A percentile compares a stretch with the other conserved stretches of the same genome.
Evolutionary conservation across 2,888 invertebrate species (phyloP).

Genomic region (Drosophila helvetica): DNA sequence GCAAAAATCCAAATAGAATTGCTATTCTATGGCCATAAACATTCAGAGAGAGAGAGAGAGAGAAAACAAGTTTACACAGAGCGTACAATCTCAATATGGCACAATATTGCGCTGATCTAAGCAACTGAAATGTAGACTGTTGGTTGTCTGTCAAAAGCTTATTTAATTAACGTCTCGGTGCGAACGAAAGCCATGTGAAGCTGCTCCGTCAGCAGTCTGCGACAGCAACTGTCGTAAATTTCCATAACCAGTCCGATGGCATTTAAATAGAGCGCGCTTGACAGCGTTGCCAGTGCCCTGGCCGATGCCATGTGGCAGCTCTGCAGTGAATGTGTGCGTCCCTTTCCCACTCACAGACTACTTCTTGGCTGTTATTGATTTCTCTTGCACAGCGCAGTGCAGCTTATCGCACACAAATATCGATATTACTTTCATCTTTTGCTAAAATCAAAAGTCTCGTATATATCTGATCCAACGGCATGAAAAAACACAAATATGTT

Average conservation of each 20-base stretch:
- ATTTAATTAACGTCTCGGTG: constrained; percentile 67
- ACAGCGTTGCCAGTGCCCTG: constrained; percentile 4
- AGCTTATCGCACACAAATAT: no score
- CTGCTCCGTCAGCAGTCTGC: constrained; percentile 29
- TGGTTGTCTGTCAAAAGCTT: constrained; percentile 60
- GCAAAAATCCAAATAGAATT: constrained; percentile 39
- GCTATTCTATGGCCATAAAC: constrained; percentile 43
- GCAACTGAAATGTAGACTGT: constrained; percentile 40
- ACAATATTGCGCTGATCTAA: constrained; percentile 63
- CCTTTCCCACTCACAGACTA: no score
- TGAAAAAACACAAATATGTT: no score
- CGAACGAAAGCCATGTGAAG: constrained; percentile 48
- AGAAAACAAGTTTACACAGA: constrained; percentile 64
- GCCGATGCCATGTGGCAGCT: background rate
- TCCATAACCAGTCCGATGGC: constrained; percentile 9
- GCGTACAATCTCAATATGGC: constrained; percentile 12
- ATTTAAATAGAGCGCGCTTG: constrained; percentile 1
- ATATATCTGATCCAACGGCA: no score
- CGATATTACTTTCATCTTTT: no score
- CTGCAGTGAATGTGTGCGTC: background rate
- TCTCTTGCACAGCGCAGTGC: no score
- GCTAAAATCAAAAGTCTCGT: no score
- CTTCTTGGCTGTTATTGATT: no score
- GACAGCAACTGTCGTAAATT: constrained; percentile 9
- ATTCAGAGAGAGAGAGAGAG: constrained; percentile 8